Base-by-base conservation (phyloP, 2,113 vertebrate genomes). In the Oncorhynchus clarkii region DNA sequence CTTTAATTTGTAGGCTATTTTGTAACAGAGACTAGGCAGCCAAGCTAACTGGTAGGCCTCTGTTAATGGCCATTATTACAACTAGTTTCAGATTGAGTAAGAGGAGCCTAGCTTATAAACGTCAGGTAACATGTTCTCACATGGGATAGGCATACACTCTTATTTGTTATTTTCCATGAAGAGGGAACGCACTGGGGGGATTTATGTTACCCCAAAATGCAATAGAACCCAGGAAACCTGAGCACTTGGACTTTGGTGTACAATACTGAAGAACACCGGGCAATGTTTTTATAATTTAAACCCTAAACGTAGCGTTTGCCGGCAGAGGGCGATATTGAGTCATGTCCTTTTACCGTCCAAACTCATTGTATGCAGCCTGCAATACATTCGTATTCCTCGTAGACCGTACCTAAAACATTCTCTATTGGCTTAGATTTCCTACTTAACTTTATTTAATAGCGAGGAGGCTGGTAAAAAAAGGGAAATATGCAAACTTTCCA, bases 171-270 rank as follows among this genome's bases (percentile, higher is more conserved):
- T 79, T 79, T 24, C 11, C 27, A 5, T 7, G 14, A 70, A 12
- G 7, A 76, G 24, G 39, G 68, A 24, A 22, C 14, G 27, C 5
- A 9, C 54, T n/a, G 16, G n/a, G 24, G 39, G 69, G 57, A 69
- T 74, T 29, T 57, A 27, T 27, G 27, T 82, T 67, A 31, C 49
- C 1, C 1, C 49, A 18, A 62, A 16, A 68, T 0, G 27, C 67
- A 59, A 67, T 73, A 59, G 67, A 70, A 34, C 66, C 54, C 24
- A 64, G 68, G 51, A 73, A 78, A 84, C 49, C 22, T 39, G 54
- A 71, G 31, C 72, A 45, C 31, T 45, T 49, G 14, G 14, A 18
- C 68, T 70, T 48, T 45, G 8, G 9, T 74, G 34, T 73, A 64
- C 69, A 24, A 18, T 74, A 48, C 62, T 62, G 27, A 73, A 64